Conservation (phyloP, 2,113 vertebrate species). For the human (Homo sapiens) region GRCh38 chr2:100082501-100083000, state of each 20-base stretch:
- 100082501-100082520: conserved; percentile 58
- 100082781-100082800: conserved; percentile 50
- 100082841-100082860: no score
- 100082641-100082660: conserved; percentile 71
- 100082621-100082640: conserved; percentile 70
- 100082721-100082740: conserved; percentile 79
- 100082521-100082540: conserved; percentile 67
- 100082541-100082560: conserved; percentile 75
- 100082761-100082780: not conserved
- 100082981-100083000: no score
- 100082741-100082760: conserved; percentile 48
- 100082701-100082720: conserved; percentile 76
- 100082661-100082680: conserved; percentile 76
- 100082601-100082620: conserved; percentile 78
- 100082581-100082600: conserved; percentile 78
- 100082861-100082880: no score
- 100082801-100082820: no score
- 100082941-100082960: no score
- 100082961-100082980: no score
- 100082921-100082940: no score
- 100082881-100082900: no score
- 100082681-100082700: conserved; percentile 70
- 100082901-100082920: no score
- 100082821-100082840: no score
- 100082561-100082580: conserved; percentile 72